Conservation (phyloP, 2,797 vertebrate species). For the Tapirus indicus region DNA sequence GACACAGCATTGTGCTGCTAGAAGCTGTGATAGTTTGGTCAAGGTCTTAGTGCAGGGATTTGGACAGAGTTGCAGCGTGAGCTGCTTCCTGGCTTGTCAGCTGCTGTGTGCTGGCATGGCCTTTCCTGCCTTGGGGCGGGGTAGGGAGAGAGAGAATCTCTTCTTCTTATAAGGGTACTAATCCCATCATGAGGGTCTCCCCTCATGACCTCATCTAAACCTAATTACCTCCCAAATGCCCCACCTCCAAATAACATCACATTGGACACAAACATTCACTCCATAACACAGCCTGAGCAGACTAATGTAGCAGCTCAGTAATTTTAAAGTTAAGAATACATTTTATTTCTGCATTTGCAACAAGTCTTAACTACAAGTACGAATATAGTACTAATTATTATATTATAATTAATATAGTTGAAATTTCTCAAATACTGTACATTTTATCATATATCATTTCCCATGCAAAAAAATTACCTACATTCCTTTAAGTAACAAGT, state of each 20-base stretch:
- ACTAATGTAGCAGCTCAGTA: background rate
- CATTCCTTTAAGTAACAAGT: constrained; percentile 38
- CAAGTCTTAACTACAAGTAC: constrained; percentile 57
- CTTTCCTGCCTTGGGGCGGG: background rate
- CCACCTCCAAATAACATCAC: background rate
- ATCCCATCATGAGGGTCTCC: background rate
- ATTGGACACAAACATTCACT: background rate
- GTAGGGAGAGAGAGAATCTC: background rate
- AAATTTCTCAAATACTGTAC: constrained; percentile 22
- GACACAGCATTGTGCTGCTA: background rate
- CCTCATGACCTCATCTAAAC: background rate
- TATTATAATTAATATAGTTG: background rate
- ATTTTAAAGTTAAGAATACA: constrained; percentile 54
- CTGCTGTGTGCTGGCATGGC: background rate
- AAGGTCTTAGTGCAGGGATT: background rate
- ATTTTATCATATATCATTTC: background rate
- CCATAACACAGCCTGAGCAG: background rate
- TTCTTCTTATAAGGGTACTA: background rate
- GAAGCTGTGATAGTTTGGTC: background rate
- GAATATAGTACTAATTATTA: background rate
- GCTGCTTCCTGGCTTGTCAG: background rate
- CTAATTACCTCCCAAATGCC: background rate
- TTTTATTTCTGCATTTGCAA: constrained; percentile 54
- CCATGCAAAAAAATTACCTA: constrained; percentile 3
- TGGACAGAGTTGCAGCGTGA: background rate